A percentile compares a stretch with the other conserved stretches of the same genome.
These are phyloP conservation scores for Esox masquinongy DNA, from an alignment of 2,797 vertebrate genomes.

Conservation along the genomic window DNA sequence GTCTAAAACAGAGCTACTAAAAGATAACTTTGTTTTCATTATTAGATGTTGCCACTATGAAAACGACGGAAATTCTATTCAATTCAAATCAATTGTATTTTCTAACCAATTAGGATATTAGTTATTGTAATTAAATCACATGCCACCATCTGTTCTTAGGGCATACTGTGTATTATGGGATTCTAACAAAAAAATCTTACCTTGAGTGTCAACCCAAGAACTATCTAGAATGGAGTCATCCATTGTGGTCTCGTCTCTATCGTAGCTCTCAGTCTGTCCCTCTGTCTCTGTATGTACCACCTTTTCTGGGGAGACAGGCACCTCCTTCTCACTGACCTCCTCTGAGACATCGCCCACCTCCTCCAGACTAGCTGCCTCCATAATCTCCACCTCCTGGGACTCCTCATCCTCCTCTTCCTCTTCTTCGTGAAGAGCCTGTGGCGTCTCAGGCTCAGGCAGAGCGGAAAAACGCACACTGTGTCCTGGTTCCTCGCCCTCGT, in stretches of 20 bases:
- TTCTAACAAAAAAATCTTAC: constrained; percentile 71
- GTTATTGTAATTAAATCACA: not conserved
- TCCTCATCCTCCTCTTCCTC: constrained; percentile 74
- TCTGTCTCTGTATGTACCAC: constrained; percentile 79
- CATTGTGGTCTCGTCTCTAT: constrained; percentile 96
- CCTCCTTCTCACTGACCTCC: constrained; percentile 76
- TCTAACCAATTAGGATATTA: not conserved
- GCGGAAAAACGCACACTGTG: constrained; percentile 94
- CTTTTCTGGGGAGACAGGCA: constrained; percentile 77
- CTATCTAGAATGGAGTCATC: constrained; percentile 98
- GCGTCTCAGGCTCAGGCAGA: constrained; percentile 72
- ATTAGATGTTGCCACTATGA: not conserved
- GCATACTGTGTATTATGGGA: not conserved
- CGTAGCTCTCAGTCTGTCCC: constrained; percentile 86
- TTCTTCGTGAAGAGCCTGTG: constrained; percentile 67
- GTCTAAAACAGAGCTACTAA: not conserved
- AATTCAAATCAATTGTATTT: not conserved
- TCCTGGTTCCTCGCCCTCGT: constrained; percentile 87
- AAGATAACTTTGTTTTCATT: not conserved
- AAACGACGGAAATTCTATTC: not conserved
- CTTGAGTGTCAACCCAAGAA: constrained; percentile 98
- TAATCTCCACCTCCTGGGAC: constrained; percentile 72
- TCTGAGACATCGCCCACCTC: constrained; percentile 66
- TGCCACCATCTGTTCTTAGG: not conserved
- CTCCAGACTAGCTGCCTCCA: constrained; percentile 75